Conservation (phyloP, 2,113 vertebrate genomes). For the Gadus chalcogrammus region DNA sequence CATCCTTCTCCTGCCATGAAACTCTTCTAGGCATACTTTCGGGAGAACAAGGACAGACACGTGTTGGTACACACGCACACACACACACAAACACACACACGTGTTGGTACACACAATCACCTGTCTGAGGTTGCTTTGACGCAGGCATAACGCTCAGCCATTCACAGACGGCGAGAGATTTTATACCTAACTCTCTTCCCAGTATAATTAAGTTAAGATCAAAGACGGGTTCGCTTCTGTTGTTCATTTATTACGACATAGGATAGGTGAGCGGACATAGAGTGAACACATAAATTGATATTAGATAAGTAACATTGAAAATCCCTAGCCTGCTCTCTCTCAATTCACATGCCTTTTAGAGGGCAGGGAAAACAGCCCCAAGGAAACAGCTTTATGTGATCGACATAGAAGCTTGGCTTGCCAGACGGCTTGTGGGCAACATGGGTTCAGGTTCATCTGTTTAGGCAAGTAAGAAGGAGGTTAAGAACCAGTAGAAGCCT, state of each 20-base stretch:
- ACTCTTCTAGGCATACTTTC: no score
- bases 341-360: no score
- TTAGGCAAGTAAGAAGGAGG: background rate
- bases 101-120: background rate
- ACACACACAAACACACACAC: constrained; percentile 2
- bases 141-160: no score
- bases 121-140: no score
- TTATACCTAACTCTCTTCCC: background rate
- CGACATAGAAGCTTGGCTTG: no score
- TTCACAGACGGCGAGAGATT: no score
- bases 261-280: background rate
- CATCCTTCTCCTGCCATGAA: no score
- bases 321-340: no score
- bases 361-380: no score
- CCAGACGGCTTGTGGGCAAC: background rate
- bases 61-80: background rate
- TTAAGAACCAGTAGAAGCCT: background rate
- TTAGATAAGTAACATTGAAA: background rate
- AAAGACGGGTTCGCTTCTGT: background rate
- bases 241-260: background rate
- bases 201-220: background rate
- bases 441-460: background rate
- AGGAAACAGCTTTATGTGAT: no score
- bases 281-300: background rate
- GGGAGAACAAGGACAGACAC: no score